These are phyloP conservation scores for Agonopterix alstromeriana DNA, from an alignment of 2,888 invertebrate genomes.

Conservation along the genomic window DNA sequence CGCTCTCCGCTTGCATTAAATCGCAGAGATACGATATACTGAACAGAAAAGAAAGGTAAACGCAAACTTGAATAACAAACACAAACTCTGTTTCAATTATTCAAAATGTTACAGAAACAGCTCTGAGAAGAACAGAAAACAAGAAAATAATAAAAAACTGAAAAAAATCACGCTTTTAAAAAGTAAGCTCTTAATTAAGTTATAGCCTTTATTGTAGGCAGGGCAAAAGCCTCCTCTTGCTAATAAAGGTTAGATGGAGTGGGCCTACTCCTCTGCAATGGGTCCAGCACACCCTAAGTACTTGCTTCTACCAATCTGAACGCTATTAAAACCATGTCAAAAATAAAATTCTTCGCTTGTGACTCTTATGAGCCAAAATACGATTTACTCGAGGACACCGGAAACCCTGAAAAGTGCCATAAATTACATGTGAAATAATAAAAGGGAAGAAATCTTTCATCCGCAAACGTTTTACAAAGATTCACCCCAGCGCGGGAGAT, in stretches of 20 bases:
- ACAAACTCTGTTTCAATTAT: slow-evolving; percentile 5
- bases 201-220: no score
- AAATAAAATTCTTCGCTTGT: slow-evolving; percentile 31
- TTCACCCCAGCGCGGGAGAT: slow-evolving; percentile 47
- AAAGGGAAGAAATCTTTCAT: slow-evolving; percentile 62
- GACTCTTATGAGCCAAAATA: slow-evolving; percentile 34
- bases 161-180: no score
- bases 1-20: slow-evolving; percentile 62
- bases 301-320: background rate
- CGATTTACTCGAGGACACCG: slow-evolving; percentile 33
- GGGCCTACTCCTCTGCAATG: no score
- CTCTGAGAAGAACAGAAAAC: no score
- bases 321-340: slow-evolving; percentile 10
- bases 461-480: slow-evolving; percentile 63
- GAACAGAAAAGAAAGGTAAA: background rate
- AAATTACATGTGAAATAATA: slow-evolving; percentile 69
- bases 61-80: slow-evolving; percentile 4
- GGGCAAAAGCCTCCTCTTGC: no score
- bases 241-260: no score
- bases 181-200: no score
- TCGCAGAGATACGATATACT: slow-evolving; percentile 50
- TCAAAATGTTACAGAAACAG: background rate
- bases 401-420: slow-evolving; percentile 49
- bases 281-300: no score
- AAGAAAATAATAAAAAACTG: no score